phyloP scores from a whole-genome alignment of 2,113 vertebrate genomes.

The Meleagris gallopavo region DNA sequence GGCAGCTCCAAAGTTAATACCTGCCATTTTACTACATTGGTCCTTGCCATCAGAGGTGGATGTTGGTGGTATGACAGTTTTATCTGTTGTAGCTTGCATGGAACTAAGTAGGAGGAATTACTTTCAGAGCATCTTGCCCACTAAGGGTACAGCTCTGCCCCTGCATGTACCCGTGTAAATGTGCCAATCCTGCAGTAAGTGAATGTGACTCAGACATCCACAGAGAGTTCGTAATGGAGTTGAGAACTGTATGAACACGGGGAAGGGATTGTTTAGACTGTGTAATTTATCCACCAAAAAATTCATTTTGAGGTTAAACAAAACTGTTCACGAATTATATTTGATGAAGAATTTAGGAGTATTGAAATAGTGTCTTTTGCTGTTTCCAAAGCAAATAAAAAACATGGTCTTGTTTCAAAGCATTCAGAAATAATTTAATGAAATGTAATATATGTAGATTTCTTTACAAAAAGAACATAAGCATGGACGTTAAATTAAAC shows the following conservation, averaged over 20 bases:
- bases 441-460: neutral
- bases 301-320: neutral
- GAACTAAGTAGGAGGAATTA: neutral
- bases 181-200: neutral
- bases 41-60: neutral
- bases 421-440: conserved; percentile 15
- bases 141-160: neutral
- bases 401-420: neutral
- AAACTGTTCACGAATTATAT: conserved; percentile 12
- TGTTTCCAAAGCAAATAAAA: conserved; percentile 3
- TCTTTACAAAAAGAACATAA: conserved; percentile 34
- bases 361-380: neutral
- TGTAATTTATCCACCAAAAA: neutral
- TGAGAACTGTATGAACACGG: rapidly evolving
- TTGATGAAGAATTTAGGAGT: neutral
- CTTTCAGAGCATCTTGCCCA: neutral
- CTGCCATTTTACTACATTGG: neutral
- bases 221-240: neutral
- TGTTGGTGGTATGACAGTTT: neutral
- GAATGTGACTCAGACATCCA: neutral
- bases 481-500: neutral
- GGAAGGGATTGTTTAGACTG: neutral
- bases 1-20: neutral
- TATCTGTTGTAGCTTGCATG: neutral
- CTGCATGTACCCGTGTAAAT: rapidly evolving